phyloP scores from a whole-genome alignment of 2,113 vertebrate species.

The Microcebus griseorufus region DNA sequence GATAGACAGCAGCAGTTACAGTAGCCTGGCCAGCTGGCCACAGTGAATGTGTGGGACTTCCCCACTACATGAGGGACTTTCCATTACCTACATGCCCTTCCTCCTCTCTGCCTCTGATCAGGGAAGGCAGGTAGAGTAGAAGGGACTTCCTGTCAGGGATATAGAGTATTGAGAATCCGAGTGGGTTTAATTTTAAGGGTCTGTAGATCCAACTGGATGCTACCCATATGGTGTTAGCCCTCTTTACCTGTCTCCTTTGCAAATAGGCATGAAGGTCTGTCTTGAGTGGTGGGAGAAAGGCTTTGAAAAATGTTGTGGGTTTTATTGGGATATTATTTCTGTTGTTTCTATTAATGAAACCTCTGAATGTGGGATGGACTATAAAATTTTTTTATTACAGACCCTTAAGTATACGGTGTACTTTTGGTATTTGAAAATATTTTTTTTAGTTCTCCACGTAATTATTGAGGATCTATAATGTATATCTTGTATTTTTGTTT shows the following conservation, averaged over 20 bases:
- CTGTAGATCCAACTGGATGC: background rate
- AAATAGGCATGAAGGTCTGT: background rate
- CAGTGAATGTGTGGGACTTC: background rate
- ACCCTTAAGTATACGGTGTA: background rate
- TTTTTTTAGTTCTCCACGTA: background rate
- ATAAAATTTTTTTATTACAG: background rate
- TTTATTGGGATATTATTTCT: background rate
- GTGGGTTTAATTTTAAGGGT: conserved; percentile 3
- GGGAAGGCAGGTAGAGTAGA: background rate
- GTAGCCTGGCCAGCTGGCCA: background rate
- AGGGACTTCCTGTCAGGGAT: background rate
- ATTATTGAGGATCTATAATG: background rate
- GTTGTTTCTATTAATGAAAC: background rate
- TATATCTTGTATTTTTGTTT: conserved; percentile 1
- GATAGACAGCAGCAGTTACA: background rate
- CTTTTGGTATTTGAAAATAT: background rate
- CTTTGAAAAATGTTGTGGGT: conserved; percentile 1
- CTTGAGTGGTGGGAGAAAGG: background rate
- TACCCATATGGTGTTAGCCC: background rate
- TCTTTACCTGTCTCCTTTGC: background rate
- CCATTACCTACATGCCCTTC: background rate
- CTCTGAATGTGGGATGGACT: background rate
- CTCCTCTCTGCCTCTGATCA: background rate
- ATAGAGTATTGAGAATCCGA: background rate
- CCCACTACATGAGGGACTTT: background rate